Evolutionary conservation across 1,140 invertebrate species (phyloP).

Genomic region (Nilaparvata lugens): DNA sequence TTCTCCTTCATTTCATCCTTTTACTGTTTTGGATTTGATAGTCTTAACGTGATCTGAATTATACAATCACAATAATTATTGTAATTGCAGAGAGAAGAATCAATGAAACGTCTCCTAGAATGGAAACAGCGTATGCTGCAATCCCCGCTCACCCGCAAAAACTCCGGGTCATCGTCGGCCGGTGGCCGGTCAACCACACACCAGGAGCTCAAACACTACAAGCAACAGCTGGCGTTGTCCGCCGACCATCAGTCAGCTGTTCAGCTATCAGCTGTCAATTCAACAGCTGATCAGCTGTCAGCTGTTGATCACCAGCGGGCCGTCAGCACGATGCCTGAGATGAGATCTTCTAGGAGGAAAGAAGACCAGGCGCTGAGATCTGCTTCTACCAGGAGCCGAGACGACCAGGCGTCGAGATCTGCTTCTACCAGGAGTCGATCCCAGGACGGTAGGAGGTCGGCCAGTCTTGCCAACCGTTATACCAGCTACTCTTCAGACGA

Average conservation of each 20-base stretch:
- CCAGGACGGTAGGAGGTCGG: slow-evolving; percentile 36
- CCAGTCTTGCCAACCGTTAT: slow-evolving; percentile 45
- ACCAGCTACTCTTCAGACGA: slow-evolving; percentile 80
- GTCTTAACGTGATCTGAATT: too few species aligned
- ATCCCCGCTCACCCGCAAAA: slow-evolving; percentile 73
- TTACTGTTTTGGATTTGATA: too few species aligned
- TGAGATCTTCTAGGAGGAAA: background rate
- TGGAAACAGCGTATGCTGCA: slow-evolving; percentile 91
- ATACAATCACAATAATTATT: too few species aligned
- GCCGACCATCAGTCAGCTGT: too few species aligned
- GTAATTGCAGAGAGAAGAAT: slow-evolving; percentile 69
- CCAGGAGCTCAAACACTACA: slow-evolving; percentile 39
- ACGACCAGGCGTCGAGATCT: background rate
- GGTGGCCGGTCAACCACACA: slow-evolving; percentile 34
- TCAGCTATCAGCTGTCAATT: background rate
- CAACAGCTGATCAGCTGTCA: background rate
- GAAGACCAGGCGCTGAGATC: background rate
- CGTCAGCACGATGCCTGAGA: background rate
- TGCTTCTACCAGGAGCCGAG: slow-evolving; percentile 27
- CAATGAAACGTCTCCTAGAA: slow-evolving; percentile 80
- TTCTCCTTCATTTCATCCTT: too few species aligned
- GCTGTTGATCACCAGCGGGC: background rate
- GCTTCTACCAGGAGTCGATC: slow-evolving; percentile 35
- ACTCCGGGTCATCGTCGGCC: slow-evolving; percentile 38
- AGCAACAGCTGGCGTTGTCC: slow-evolving; percentile 29